Evolutionary conservation across 2,888 invertebrate genomes (phyloP).

Genomic region (Resseliella maxima): DNA sequence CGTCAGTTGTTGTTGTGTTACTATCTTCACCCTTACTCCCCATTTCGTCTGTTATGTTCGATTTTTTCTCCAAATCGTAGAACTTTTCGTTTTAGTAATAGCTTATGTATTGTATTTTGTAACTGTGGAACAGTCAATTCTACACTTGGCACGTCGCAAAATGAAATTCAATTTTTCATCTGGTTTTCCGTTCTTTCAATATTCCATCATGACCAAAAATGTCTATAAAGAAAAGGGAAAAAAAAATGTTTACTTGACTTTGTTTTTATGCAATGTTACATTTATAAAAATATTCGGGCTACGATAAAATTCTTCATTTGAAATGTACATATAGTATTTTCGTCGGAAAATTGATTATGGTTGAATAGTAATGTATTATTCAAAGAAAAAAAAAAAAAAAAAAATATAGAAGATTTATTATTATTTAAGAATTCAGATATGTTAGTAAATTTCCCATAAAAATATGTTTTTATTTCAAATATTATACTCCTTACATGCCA

Average conservation of each 20-base stretch:
- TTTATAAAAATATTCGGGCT: not conserved
- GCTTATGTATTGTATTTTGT: not conserved
- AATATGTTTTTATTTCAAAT: not conserved
- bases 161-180: not conserved
- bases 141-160: not conserved
- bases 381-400: too few relatives aligned
- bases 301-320: not conserved
- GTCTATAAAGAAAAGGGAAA: not conserved
- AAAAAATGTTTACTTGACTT: not conserved
- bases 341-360: not conserved
- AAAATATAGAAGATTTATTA: too few relatives aligned
- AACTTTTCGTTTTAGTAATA: not conserved
- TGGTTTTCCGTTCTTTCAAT: not conserved
- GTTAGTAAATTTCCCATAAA: not conserved
- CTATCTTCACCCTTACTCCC: conserved; percentile 15
- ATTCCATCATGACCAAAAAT: not conserved
- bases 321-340: not conserved
- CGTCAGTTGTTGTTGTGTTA: conserved; percentile 14
- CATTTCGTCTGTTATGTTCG: not conserved
- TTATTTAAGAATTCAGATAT: not conserved
- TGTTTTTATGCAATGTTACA: not conserved
- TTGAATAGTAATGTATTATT: not conserved
- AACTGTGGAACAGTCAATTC: not conserved
- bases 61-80: not conserved
- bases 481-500: not conserved